Base-by-base conservation (phyloP, 2,888 invertebrate genomes). In the Andrena chrysosceles region DNA sequence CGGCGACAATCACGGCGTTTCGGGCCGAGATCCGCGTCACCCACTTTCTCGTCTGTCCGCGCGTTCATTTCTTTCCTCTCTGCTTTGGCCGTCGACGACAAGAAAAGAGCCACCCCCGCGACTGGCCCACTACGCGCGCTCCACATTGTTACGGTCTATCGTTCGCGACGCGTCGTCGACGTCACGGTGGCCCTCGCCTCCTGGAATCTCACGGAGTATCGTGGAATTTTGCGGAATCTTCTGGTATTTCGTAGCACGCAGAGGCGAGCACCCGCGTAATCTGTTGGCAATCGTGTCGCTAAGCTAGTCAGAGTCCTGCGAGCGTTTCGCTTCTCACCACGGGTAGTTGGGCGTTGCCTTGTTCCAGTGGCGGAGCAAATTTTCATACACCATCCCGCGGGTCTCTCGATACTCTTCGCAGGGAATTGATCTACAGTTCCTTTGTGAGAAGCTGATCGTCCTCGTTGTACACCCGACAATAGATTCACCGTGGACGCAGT, bases 1-100 rank as follows among this genome's bases (percentile, higher is more conserved):
- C 87, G 81, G 89, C 83, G 92, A 92, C 91, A 91, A 92, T 92
- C 91, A 91, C 68, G 86, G 67, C 52, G 85, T 79, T 86, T 88
- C 89, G 90, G 85, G 87, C 85, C 90, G 89, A 79, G 88, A 23
- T 74, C 77, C 77, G 84, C 56, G 64, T 80, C 84, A 70, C 82
- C 68, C 75, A 74, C 70, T 59, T 83, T 87, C 75, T 83, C 64
- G 71, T 80, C 75, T 84, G 76, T 86, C 71, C 76, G 62, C 66
- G 69, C 54, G 63, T 63, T 76, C 42, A 56, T 20, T 56, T 67
- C 54, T 42, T 23, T 60, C 66, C 63, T 52, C 33, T 52, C 69
- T 26, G 66, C 26, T 79, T 33, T 20, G 10, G 16, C 10, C 73
- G 66, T 23, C 77, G 66, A 52, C 79, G 69, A 42, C 52, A 42